Evolutionary conservation across 2,797 vertebrate species (phyloP).

Genomic region (Simalia tracyae): DNA sequence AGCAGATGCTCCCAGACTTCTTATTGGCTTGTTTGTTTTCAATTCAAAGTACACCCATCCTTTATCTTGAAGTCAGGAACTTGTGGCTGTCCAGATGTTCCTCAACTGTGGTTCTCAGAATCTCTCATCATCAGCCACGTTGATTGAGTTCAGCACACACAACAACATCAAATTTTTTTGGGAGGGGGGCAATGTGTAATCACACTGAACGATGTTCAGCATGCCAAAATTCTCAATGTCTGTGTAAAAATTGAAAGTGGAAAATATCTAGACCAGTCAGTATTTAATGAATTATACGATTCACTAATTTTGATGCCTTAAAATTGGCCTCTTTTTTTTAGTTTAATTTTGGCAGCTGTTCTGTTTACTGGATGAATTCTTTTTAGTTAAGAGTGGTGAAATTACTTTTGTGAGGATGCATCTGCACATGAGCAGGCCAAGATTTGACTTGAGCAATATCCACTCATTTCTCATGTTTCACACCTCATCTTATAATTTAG

Average conservation of each 20-base stretch:
- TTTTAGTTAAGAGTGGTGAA: not conserved
- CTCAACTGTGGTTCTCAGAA: not conserved
- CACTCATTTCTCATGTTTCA: constrained; percentile 43
- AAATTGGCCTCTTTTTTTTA: constrained; percentile 4
- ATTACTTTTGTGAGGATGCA: constrained; percentile 2
- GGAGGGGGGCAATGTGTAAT: not conserved
- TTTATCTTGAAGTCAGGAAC: not conserved
- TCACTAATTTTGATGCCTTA: not conserved
- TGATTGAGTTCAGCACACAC: not conserved
- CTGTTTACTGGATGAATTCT: constrained; percentile 1
- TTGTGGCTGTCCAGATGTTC: not conserved
- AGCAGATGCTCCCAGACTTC: not conserved
- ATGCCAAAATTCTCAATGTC: not conserved
- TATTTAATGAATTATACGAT: not conserved
- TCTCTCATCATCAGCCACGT: not conserved
- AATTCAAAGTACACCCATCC: not conserved
- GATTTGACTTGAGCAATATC: constrained; percentile 15
- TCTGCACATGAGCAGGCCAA: not conserved
- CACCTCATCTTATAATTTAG: not conserved
- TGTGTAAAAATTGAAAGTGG: not conserved
- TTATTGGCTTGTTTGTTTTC: not conserved
- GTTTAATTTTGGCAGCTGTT: not conserved
- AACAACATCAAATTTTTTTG: not conserved
- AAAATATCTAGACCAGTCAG: not conserved
- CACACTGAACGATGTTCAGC: not conserved